Evolutionary conservation across 2,113 vertebrate genomes (phyloP).

Genomic region (Otus sunia): DNA sequence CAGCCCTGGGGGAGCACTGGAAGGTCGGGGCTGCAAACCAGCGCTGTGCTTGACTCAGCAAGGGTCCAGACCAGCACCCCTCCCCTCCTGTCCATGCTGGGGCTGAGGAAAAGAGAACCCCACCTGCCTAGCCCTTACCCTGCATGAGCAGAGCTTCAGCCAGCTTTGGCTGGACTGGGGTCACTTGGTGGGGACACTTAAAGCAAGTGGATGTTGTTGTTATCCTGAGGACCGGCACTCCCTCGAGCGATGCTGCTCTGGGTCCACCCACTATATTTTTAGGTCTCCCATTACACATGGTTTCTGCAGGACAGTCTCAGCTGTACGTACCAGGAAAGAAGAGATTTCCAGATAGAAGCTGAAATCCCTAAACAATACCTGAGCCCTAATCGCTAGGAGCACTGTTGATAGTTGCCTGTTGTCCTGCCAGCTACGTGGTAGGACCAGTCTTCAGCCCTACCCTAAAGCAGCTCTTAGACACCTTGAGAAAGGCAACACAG

Average conservation of each 20-base stretch:
- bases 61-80: neutral
- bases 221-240: neutral
- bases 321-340: neutral
- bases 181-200: neutral
- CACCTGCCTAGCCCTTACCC: neutral
- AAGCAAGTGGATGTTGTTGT: neutral
- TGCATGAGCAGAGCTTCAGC: neutral
- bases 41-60: neutral
- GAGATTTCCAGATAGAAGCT: neutral
- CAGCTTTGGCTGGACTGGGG: neutral
- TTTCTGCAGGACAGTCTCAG: neutral
- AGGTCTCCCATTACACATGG: neutral
- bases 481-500: neutral
- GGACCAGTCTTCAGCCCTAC: neutral
- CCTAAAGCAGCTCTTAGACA: neutral
- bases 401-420: neutral
- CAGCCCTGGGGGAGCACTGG: neutral
- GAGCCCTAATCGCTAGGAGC: neutral
- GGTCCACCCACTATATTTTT: neutral
- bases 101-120: neutral
- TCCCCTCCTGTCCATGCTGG: neutral
- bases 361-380: neutral
- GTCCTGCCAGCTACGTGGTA: neutral
- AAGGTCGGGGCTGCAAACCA: fast-evolving
- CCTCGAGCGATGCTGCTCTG: neutral